Evolutionary conservation across 1,140 invertebrate genomes (phyloP), one percentile per base, ranked within the genome.

Genomic region (Daktulosphaira vitifoliae): DNA sequence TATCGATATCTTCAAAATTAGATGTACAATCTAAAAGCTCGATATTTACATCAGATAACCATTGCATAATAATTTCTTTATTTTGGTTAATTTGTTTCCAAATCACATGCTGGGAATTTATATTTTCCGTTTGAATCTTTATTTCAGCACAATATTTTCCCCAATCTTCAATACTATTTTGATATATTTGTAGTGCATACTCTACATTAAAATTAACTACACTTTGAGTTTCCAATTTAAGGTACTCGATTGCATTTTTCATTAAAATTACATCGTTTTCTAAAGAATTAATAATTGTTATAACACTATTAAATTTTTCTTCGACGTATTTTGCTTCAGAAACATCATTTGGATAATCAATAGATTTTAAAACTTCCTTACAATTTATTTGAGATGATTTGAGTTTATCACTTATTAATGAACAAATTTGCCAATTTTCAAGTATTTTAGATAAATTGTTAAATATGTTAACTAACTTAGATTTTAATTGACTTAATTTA

Each of bases 31-130:
- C 82, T 25, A 82, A 82, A 4, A 96, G 76, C 25, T 81, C 81
- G 69, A 84, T 82, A 68, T 86, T 85, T 8, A 88, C 92, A 69
- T 89, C 84, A 66, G 81, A 84, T 3, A 94, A 72, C 94, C 94
- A 97, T 29, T 82, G 82, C 1, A 87, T 75, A 15, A 96, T 77
- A 72, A 92, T 88, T 68, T 87, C 84, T 71, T 89, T 90, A 0
- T 84, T 82, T 67, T 90, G 87, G 64, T 92, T 86, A 6, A 96
- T 87, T 74, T 95, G 90, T 69, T 90, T 89, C 91, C 92, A 95
- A 50, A 95, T 86, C 5, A 90, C 85, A 0, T 87, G 77, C 73
- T 95, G 90, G 1, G 90, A 88, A 74, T 96, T 92, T 44, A 89
- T 82, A 49, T 84, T 83, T 74, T 92, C 85, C 11, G 84, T 80